Conservation (phyloP, 2,113 vertebrate species). For the Emydocephalus ijimae region DNA sequence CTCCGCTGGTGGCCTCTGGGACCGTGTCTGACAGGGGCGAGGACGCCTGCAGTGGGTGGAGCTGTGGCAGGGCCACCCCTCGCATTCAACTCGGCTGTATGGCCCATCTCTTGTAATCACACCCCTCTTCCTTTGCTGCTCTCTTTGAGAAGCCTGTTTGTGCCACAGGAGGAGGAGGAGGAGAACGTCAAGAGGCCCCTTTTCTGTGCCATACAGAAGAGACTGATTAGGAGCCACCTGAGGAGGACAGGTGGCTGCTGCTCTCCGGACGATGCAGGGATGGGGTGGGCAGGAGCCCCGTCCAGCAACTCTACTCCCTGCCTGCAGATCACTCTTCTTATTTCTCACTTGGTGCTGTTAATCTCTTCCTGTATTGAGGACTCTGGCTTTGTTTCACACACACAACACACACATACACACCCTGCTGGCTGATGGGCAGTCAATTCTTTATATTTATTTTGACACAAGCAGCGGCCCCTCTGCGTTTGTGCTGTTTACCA, state of each 20-base stretch:
- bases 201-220: neutral
- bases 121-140: neutral
- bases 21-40: neutral
- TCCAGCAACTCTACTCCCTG: rapidly evolving
- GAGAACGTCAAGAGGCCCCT: neutral
- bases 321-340: neutral
- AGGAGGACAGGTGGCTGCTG: neutral
- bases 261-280: neutral
- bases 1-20: rapidly evolving
- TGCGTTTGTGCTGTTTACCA: neutral
- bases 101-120: neutral
- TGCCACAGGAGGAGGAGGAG: neutral
- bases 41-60: neutral
- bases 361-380: rapidly evolving
- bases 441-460: conserved; percentile 20
- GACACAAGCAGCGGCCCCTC: neutral
- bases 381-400: neutral
- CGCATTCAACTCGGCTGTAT: rapidly evolving
- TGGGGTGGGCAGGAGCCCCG: neutral
- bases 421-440: rapidly evolving
- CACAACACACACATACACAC: rapidly evolving
- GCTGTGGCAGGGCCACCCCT: neutral
- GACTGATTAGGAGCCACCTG: neutral
- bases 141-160: rapidly evolving
- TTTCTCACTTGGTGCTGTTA: neutral